Evolutionary conservation across 1,140 invertebrate genomes (phyloP), one percentile per base, ranked within the genome.

Genomic region (Calliphora vicina): DNA sequence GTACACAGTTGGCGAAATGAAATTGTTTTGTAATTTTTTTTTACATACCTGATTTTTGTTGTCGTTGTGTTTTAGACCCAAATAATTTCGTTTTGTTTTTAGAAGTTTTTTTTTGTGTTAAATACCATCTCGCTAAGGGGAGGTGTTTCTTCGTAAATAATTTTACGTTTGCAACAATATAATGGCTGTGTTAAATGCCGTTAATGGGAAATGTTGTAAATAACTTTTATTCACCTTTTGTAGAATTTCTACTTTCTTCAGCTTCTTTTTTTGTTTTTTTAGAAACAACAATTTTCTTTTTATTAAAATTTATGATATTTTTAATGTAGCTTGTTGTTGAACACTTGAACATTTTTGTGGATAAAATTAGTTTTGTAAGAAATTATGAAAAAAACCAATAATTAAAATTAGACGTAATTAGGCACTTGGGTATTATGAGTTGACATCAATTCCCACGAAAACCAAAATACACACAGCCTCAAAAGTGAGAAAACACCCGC

Each of bases 131-230:
- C 25, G 20, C 61, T 12, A 67, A 23, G 61, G 50, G 25, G 20
- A 3, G n/a, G 20, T 23, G 61, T 67, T 67, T 23, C 20, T 57
- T 57, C n/a, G 50, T 57, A 57, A 57, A 67, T 67, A 67, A 67
- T 67, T 67, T 67, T 25, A 25, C 61, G 5, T 67, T 67, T 25
- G 20, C 20, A 23, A 10, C 61, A 23, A 23, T 23, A 67, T 67
- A 67, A 67, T 67, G 12, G 61, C 61, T 23, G 61, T 23, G 61
- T 67, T 67, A 67, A 67, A 67, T 67, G 61, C 61, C 61, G 61
- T 67, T 67, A 67, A 67, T 67, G 61, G 61, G 61, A 67, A 67
- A 67, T 67, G 61, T 67, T 67, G 61, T 67, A 23, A 67, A 67
- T 67, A 23, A 67, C n/a, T 57, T 57, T 57, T 57, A 57, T 57